A percentile compares a stretch with the other conserved stretches of the same genome.
Conservation (phyloP, 2,888 invertebrate genomes). For the Aphodius granarius region DNA sequence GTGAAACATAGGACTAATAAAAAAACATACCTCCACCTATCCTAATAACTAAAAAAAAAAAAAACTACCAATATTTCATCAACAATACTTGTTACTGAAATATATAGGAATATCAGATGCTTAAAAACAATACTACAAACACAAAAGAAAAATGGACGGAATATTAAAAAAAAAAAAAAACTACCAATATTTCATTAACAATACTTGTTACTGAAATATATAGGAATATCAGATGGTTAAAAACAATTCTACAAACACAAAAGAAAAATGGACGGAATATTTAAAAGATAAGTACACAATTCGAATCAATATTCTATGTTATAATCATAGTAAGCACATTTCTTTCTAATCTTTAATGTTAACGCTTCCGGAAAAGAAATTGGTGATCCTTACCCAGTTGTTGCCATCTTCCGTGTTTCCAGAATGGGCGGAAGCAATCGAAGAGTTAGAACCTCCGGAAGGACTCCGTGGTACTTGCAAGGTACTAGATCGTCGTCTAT, state of each 20-base stretch:
- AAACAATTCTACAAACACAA: constrained; percentile 8
- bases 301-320: too few species aligned
- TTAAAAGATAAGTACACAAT: background rate
- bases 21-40: constrained; percentile 12
- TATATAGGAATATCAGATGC: background rate
- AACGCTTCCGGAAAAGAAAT: constrained; percentile 50
- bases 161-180: background rate
- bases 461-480: constrained; percentile 68
- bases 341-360: constrained; percentile 42
- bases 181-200: background rate
- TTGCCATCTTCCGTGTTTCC: constrained; percentile 57
- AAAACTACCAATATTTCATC: background rate
- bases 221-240: background rate
- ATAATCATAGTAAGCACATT: background rate
- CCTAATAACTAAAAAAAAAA: background rate
- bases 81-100: background rate
- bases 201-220: background rate
- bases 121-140: constrained; percentile 8
- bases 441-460: constrained; percentile 73
- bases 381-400: constrained; percentile 74
- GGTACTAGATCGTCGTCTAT: constrained; percentile 54
- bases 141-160: constrained; percentile 23
- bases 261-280: constrained; percentile 22
- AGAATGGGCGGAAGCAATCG: constrained; percentile 61
- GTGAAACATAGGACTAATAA: background rate